Base-by-base conservation (phyloP, 2,888 invertebrate species). In the Teleiodes luculella region DNA sequence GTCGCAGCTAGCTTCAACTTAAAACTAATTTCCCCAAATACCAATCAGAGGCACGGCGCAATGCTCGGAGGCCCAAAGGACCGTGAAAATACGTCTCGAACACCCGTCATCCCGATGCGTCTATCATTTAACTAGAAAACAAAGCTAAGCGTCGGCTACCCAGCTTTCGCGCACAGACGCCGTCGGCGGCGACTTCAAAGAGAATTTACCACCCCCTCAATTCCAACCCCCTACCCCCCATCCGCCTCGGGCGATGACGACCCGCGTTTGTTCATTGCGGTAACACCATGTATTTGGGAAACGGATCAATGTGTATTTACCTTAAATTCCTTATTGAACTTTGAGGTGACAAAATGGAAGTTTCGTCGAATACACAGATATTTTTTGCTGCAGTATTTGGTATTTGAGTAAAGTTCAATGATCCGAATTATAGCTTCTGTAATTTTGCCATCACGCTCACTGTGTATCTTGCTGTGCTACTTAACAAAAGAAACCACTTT, bases 81-180 rank as follows among this genome's bases (percentile, higher is more conserved):
- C 60, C 60, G 53, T 53, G 47, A 52, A 55, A 65, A 63, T 68
- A 68, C 66, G 73, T 74, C 75, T 69, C 66, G 67, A 76, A 77
- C 80, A 78, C 72, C 78, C 68, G 74, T 74, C 78, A 80, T 80
- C 79, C 62, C 62, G 62, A 62, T 70, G 63, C 63, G 66, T 70
- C 79, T 80, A 80, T 80, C 83, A 84, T 84, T 84, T 82, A 57
- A 83, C 76, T 78, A 72, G 80, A 82, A 86, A 86, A 86, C 85
- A 87, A 86, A 86, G 85, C 86, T 83, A 82, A 85, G 80, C 84
- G 81, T 76, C 67, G 86, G 85, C 83, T 80, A 80, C 78, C 80
- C 80, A 80, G 83, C 83, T 82, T 84, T 84, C 86, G 79, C 76
- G 74, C 71, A 75, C 86, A 86, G 86, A 81, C 84, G 84, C 80